Conservation (phyloP, 2,888 invertebrate species). For the Gymnocheta viridis region DNA sequence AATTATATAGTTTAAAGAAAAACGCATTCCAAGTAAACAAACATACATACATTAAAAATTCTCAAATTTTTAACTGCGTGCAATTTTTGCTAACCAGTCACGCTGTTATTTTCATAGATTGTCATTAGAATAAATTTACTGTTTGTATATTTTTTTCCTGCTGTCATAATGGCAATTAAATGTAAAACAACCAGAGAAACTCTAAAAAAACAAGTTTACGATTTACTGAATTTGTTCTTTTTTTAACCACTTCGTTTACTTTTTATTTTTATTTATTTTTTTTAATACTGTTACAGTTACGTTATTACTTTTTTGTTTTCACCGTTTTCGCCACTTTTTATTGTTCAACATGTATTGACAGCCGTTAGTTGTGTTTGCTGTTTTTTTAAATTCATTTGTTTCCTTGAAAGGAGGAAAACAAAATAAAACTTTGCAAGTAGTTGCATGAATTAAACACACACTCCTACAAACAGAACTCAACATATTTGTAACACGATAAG, state of each 20-base stretch:
- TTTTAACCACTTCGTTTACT: neutral
- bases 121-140: neutral
- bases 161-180: constrained; percentile 61
- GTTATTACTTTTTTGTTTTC: constrained; percentile 35
- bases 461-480: neutral
- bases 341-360: constrained; percentile 61
- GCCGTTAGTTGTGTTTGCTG: constrained; percentile 26
- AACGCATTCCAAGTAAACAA: too few species aligned
- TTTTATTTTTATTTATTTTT: constrained; percentile 13
- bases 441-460: neutral
- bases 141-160: constrained; percentile 18
- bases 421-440: neutral
- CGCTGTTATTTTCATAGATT: neutral
- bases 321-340: constrained; percentile 43
- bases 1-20: too few species aligned
- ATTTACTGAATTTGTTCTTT: neutral
- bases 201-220: constrained; percentile 5
- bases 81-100: neutral
- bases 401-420: constrained; percentile 26
- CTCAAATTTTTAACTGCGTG: neutral
- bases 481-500: constrained; percentile 30
- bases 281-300: constrained; percentile 50
- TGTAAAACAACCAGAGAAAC: constrained; percentile 36
- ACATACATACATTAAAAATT: too few species aligned
- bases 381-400: constrained; percentile 30